A percentile compares a stretch with the other conserved stretches of the same genome.
These are phyloP conservation scores for Ametastegia equiseti DNA, from an alignment of 2,888 invertebrate genomes.

Conservation along the genomic window DNA sequence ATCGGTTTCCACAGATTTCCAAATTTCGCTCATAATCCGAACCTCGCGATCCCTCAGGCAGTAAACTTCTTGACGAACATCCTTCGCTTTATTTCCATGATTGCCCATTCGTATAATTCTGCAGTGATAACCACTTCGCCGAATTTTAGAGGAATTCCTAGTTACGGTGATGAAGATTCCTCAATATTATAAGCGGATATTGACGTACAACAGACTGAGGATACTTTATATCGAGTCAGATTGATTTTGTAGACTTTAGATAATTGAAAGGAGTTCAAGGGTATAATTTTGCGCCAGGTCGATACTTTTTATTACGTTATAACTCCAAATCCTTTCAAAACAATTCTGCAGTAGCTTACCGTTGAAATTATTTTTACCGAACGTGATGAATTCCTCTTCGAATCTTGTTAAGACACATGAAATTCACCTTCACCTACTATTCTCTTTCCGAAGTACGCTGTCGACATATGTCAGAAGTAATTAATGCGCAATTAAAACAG, in stretches of 20 bases:
- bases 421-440: background rate
- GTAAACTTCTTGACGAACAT: slow-evolving; percentile 1
- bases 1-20: slow-evolving; percentile 53
- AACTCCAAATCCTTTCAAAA: no score
- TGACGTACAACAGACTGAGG: no score
- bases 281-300: no score
- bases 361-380: background rate
- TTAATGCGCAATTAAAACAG: background rate
- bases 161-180: no score
- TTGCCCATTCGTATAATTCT: slow-evolving; percentile 2
- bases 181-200: no score
- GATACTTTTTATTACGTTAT: no score
- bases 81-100: background rate
- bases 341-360: no score
- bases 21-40: slow-evolving; percentile 50
- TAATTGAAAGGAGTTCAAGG: no score
- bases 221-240: no score
- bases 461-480: background rate
- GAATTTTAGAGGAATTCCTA: background rate
- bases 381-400: background rate
- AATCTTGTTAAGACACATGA: background rate
- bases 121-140: background rate
- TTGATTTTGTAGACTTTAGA: no score
- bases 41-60: background rate
- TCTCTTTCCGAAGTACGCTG: background rate